A percentile compares a stretch with the other conserved stretches of the same genome.
Evolutionary conservation across 2,797 vertebrate genomes (phyloP).

Genomic region (Urophycis tenuis): DNA sequence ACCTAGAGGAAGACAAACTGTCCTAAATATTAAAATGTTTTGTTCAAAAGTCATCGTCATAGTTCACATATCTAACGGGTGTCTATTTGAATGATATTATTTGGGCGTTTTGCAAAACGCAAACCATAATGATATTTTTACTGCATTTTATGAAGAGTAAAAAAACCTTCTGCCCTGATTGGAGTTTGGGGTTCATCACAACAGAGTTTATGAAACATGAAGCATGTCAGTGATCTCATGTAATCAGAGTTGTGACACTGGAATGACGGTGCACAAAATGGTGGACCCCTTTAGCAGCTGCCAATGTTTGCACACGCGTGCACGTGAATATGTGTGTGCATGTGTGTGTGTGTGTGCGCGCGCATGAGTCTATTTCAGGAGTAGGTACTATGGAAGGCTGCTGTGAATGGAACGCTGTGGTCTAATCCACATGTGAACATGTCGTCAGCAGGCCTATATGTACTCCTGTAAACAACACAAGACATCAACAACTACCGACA

Average conservation of each 20-base stretch:
- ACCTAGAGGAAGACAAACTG: neutral
- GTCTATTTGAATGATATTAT: no score
- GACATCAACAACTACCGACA: neutral
- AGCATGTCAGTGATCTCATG: neutral
- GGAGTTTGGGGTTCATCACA: neutral
- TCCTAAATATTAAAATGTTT: neutral
- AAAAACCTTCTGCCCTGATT: neutral
- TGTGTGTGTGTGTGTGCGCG: constrained; percentile 63
- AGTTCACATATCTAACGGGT: neutral
- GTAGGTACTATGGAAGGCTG: neutral
- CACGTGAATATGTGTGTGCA: constrained; percentile 39
- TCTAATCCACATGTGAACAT: constrained; percentile 24
- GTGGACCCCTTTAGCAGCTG: constrained; percentile 59
- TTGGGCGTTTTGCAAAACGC: no score
- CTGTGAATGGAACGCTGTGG: neutral
- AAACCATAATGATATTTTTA: neutral
- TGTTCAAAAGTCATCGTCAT: neutral
- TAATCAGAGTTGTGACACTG: constrained; percentile 27
- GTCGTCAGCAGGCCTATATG: neutral
- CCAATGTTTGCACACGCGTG: constrained; percentile 57
- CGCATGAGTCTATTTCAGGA: constrained; percentile 11
- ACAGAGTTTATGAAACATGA: constrained; percentile 8
- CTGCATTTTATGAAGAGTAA: neutral
- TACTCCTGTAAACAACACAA: neutral
- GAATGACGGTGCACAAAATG: constrained; percentile 52